Conservation (phyloP, 2,113 vertebrate species). For the Solea solea region DNA sequence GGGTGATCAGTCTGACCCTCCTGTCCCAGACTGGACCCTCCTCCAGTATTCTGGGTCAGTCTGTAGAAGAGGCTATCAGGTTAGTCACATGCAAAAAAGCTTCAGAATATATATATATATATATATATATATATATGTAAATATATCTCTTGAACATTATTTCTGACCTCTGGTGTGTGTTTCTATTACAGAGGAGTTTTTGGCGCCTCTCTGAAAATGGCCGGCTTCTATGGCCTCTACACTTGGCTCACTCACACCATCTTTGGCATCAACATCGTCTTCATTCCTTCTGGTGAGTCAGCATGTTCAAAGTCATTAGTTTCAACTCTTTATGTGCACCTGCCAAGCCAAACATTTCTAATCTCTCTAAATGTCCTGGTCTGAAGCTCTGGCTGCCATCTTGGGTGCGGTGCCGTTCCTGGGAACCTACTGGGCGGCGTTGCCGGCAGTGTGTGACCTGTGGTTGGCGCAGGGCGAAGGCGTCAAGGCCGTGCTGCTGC, state of each 20-base stretch:
- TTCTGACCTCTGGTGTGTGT: conserved; percentile 11
- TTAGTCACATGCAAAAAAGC: conserved; percentile 56
- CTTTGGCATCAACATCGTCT: conserved; percentile 98
- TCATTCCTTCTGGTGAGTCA: conserved; percentile 96
- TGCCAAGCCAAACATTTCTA: conserved; percentile 6
- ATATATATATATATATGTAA: too few relatives aligned
- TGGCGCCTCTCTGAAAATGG: conserved; percentile 99
- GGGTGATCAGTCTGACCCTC: conserved; percentile 97
- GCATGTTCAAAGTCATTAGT: neutral
- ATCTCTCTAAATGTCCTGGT: neutral
- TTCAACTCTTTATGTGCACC: neutral
- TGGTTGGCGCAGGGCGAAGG: conserved; percentile 95
- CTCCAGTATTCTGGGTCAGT: conserved; percentile 97
- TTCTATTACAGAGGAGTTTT: conserved; percentile 91
- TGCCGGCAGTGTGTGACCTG: conserved; percentile 93
- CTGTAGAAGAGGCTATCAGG: conserved; percentile 99
- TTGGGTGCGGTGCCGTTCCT: conserved; percentile 96
- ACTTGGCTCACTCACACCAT: conserved; percentile 99
- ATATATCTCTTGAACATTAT: neutral
- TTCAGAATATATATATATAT: neutral
- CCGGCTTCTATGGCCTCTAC: conserved; percentile 97
- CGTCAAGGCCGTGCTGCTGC: conserved; percentile 90
- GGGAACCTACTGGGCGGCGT: conserved; percentile 96
- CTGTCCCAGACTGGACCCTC: conserved; percentile 95
- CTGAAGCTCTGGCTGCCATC: conserved; percentile 89